phyloP scores from a whole-genome alignment of 1,140 invertebrate species.

The Bacillus rossius region DNA sequence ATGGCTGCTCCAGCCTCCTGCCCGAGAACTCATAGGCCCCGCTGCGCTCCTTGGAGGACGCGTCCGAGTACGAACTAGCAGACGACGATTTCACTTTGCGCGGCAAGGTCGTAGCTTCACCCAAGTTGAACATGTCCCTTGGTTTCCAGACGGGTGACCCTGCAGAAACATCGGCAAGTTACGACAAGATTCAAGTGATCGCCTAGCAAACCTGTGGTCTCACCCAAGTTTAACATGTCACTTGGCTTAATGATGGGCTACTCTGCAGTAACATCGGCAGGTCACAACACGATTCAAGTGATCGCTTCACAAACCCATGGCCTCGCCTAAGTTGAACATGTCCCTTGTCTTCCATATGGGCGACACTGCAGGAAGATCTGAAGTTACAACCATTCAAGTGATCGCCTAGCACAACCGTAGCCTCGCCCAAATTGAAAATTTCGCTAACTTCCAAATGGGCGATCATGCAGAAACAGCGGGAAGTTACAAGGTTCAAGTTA shows the following conservation, averaged over 20 bases:
- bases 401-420: no score
- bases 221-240: neutral
- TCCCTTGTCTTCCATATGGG: no score
- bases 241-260: neutral
- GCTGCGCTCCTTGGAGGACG: slow-evolving; percentile 37
- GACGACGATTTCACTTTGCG: slow-evolving; percentile 40
- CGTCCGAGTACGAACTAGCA: slow-evolving; percentile 37
- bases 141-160: slow-evolving; percentile 90
- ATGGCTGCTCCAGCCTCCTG: slow-evolving; percentile 2
- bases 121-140: slow-evolving; percentile 52
- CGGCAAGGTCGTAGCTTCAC: slow-evolving; percentile 39
- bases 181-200: slow-evolving; percentile 1
- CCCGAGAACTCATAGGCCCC: slow-evolving; percentile 24
- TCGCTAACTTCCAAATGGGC: no score
- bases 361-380: no score
- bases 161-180: slow-evolving; percentile 50
- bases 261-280: neutral
- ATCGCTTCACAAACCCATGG: neutral
- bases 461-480: no score
- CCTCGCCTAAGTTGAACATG: neutral
- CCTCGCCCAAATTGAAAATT: no score
- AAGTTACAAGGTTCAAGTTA: no score
- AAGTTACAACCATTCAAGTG: no score
- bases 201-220: neutral
- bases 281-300: neutral